These are phyloP conservation scores for Deroplatys truncata DNA, from an alignment of 2,888 invertebrate genomes.

Conservation along the genomic window DNA sequence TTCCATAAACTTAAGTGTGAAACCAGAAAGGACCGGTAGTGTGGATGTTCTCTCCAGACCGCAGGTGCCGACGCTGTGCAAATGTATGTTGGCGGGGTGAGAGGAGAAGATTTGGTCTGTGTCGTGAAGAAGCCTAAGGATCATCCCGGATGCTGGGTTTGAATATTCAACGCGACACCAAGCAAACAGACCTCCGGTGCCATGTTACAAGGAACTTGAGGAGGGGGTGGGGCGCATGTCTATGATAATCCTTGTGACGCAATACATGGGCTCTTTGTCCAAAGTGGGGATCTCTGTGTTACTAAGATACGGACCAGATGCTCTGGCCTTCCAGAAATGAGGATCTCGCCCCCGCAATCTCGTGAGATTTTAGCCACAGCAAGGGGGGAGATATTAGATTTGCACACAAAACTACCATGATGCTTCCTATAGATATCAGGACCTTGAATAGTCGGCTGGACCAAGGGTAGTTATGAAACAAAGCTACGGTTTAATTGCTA, in stretches of 20 bases:
- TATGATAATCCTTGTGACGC: constrained; percentile 2
- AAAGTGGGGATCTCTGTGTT: neutral
- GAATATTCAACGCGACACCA: neutral
- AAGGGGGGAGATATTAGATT: neutral
- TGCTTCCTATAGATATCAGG: neutral
- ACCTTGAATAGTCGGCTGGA: too few species aligned
- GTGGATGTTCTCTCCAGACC: neutral
- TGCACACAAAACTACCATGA: neutral
- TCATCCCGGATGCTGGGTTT: neutral
- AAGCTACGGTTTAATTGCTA: too few species aligned
- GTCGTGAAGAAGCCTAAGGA: neutral
- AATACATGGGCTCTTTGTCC: neutral
- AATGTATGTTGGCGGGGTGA: neutral
- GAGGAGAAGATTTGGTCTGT: neutral
- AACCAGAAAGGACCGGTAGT: neutral
- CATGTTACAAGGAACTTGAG: neutral
- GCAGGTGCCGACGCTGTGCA: neutral
- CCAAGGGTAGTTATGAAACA: too few species aligned
- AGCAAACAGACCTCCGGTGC: neutral
- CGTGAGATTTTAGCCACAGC: neutral
- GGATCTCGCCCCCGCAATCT: neutral
- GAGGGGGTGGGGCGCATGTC: neutral
- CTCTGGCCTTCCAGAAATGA: neutral
- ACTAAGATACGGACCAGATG: neutral
- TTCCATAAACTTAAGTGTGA: neutral